phyloP scores from a whole-genome alignment of 2,888 invertebrate genomes.

The Drosophila flavopinicola region DNA sequence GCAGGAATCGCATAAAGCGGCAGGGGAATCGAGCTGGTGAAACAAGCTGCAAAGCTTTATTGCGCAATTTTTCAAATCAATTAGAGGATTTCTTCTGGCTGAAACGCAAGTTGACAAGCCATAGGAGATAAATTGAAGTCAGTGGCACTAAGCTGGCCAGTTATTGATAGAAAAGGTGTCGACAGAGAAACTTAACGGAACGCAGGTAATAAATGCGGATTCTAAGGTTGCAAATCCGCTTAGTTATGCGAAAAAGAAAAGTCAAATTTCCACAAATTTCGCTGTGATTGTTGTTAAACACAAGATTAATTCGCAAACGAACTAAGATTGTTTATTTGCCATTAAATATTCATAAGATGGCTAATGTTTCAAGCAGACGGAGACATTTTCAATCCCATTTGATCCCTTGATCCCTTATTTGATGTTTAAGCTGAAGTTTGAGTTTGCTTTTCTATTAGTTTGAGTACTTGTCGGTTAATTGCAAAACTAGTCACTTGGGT shows the following conservation, averaged over 20 bases:
- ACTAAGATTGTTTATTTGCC: not conserved
- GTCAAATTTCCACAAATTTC: too few relatives aligned
- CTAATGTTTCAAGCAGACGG: too few relatives aligned
- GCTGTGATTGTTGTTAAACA: not conserved
- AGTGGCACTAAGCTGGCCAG: slow-evolving; percentile 14
- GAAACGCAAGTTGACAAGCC: slow-evolving; percentile 23
- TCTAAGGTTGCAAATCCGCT: not conserved
- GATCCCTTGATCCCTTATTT: too few relatives aligned
- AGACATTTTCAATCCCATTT: too few relatives aligned
- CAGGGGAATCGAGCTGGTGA: too few relatives aligned
- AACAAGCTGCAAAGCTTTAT: slow-evolving; percentile 26
- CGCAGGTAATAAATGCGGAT: not conserved
- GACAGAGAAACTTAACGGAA: slow-evolving; percentile 12
- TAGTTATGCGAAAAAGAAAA: too few relatives aligned
- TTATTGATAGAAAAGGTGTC: slow-evolving; percentile 26
- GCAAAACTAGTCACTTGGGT: not conserved
- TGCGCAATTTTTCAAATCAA: slow-evolving; percentile 55
- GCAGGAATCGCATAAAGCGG: too few relatives aligned
- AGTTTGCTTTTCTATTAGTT: too few relatives aligned
- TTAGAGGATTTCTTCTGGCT: slow-evolving; percentile 37
- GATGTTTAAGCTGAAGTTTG: too few relatives aligned
- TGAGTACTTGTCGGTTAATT: not conserved
- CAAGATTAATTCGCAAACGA: too few relatives aligned
- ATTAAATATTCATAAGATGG: too few relatives aligned
- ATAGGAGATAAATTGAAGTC: slow-evolving; percentile 22